Evolutionary conservation across 2,888 invertebrate genomes (phyloP).

Genomic region (Aromia moschata): DNA sequence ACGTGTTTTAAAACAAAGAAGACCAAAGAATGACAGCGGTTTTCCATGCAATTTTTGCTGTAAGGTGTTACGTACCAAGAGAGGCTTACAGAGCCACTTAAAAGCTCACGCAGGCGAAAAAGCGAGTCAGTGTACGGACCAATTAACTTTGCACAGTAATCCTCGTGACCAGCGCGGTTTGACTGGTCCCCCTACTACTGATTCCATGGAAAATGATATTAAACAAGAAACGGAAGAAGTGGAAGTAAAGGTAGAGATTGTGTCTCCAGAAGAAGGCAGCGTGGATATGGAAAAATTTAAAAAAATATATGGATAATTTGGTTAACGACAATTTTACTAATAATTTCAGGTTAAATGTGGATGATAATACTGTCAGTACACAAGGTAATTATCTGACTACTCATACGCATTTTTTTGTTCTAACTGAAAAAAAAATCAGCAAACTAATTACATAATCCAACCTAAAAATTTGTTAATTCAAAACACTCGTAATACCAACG

Average conservation of each 20-base stretch:
- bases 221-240: conserved; percentile 26
- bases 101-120: conserved; percentile 57
- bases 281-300: no score
- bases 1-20: conserved; percentile 39
- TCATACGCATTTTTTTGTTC: conserved; percentile 31
- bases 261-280: background rate
- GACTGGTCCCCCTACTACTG: conserved; percentile 41
- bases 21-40: conserved; percentile 37
- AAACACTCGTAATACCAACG: no score
- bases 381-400: no score
- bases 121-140: conserved; percentile 55
- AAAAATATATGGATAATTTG: no score
- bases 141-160: conserved; percentile 57
- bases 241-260: conserved; percentile 23
- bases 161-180: conserved; percentile 51
- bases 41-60: conserved; percentile 56
- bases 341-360: conserved; percentile 42
- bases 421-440: conserved; percentile 32
- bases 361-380: conserved; percentile 34
- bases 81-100: conserved; percentile 57
- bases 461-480: no score
- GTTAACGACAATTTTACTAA: conserved; percentile 44
- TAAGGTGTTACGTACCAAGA: conserved; percentile 54
- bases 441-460: no score
- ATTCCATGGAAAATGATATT: conserved; percentile 23